These are phyloP conservation scores for Aplocera efformata DNA, from an alignment of 2,888 invertebrate genomes.

Conservation along the genomic window DNA sequence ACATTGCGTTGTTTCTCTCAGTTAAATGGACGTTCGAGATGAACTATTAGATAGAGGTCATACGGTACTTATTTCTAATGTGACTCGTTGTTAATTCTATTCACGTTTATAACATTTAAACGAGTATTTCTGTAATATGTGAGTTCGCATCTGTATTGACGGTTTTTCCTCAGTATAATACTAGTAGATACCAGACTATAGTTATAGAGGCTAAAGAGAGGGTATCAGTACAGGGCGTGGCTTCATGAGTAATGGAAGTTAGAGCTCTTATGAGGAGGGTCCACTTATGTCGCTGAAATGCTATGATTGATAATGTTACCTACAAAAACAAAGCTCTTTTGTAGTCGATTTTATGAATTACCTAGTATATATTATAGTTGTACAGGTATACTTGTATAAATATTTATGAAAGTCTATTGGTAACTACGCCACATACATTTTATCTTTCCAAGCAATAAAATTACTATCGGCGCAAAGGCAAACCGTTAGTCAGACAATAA, in stretches of 20 bases:
- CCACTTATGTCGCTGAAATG: slow-evolving; percentile 75
- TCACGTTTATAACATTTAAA: slow-evolving; percentile 9
- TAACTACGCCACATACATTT: background rate
- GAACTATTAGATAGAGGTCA: slow-evolving; percentile 21
- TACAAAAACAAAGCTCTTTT: slow-evolving; percentile 67
- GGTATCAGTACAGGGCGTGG: slow-evolving; percentile 72
- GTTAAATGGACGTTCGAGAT: slow-evolving; percentile 16
- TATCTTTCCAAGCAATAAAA: slow-evolving; percentile 14
- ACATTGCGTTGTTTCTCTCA: slow-evolving; percentile 20
- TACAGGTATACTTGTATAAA: slow-evolving; percentile 23
- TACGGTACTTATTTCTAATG: slow-evolving; percentile 21
- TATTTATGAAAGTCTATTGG: slow-evolving; percentile 12
- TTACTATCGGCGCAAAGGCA: slow-evolving; percentile 9
- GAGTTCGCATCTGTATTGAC: slow-evolving; percentile 22
- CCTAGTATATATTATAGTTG: slow-evolving; percentile 32
- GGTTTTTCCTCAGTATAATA: slow-evolving; percentile 23
- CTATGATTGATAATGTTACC: slow-evolving; percentile 75
- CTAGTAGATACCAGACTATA: slow-evolving; percentile 25
- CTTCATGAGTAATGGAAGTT: slow-evolving; percentile 74
- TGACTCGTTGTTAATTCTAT: slow-evolving; percentile 19
- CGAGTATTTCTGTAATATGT: slow-evolving; percentile 21
- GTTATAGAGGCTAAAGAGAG: slow-evolving; percentile 49
- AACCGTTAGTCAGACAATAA: slow-evolving; percentile 20
- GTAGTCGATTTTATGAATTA: slow-evolving; percentile 25
- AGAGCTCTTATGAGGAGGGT: slow-evolving; percentile 75